phyloP scores from a whole-genome alignment of 2,113 vertebrate genomes.

The Rafetus swinhoei region DNA sequence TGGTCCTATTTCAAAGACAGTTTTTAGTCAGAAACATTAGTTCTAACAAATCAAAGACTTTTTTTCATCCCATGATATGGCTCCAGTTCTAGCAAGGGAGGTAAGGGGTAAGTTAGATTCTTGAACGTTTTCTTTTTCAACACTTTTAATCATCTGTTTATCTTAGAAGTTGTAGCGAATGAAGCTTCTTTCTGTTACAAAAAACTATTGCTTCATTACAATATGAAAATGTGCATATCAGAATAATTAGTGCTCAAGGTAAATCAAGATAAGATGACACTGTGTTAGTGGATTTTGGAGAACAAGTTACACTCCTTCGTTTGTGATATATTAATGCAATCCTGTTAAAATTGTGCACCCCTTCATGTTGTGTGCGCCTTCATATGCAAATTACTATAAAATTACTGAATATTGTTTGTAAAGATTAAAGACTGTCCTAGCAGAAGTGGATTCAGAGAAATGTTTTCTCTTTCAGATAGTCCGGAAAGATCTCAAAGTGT shows the following conservation, averaged over 20 bases:
- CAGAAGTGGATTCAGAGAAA: constrained; percentile 17
- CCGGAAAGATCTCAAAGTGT: neutral
- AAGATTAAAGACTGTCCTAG: constrained; percentile 35
- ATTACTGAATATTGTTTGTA: constrained; percentile 45
- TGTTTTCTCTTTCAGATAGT: neutral
- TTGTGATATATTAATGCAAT: constrained; percentile 49
- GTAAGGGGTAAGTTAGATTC: neutral
- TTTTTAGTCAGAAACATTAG: constrained; percentile 51
- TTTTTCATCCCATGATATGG: neutral
- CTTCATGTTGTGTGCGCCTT: constrained; percentile 2
- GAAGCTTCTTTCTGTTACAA: neutral
- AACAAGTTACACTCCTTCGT: constrained; percentile 22
- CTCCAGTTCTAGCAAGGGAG: neutral
- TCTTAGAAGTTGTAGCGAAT: neutral
- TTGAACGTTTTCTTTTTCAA: neutral
- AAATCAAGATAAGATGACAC: neutral
- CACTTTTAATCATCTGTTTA: neutral
- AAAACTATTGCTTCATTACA: neutral
- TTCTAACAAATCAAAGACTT: constrained; percentile 9
- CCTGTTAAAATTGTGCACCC: constrained; percentile 23
- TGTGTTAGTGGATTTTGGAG: neutral
- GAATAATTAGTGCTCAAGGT: constrained; percentile 13
- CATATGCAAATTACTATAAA: constrained; percentile 28
- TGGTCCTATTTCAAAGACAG: constrained; percentile 25
- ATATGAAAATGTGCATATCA: neutral